These are phyloP conservation scores for Rhizoglyphus robini DNA, from an alignment of 1,140 invertebrate species.

Conservation along the genomic window DNA sequence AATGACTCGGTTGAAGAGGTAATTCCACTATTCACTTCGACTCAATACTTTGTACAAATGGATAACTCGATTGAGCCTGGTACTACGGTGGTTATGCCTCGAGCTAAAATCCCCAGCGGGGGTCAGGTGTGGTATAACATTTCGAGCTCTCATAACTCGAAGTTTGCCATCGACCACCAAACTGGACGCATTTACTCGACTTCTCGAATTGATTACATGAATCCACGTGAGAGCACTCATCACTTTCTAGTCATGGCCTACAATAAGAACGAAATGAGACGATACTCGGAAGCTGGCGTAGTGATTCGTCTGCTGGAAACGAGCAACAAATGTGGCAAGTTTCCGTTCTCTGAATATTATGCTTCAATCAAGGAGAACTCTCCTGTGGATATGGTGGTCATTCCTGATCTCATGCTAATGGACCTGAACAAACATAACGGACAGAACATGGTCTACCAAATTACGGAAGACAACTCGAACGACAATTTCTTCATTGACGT, in stretches of 20 bases:
- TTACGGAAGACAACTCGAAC: constrained; percentile 30
- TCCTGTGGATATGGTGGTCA: constrained; percentile 25
- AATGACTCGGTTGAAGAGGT: constrained; percentile 28
- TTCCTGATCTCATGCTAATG: constrained; percentile 26
- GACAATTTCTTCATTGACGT: constrained; percentile 30
- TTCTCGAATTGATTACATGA: constrained; percentile 23
- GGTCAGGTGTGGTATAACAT: constrained; percentile 29
- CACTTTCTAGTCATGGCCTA: constrained; percentile 28
- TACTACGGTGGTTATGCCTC: constrained; percentile 23
- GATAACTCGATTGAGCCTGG: constrained; percentile 28
- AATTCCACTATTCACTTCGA: constrained; percentile 27
- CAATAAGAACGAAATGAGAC: constrained; percentile 24
- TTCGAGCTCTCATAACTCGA: constrained; percentile 18
- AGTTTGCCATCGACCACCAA: constrained; percentile 28
- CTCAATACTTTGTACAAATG: constrained; percentile 26
- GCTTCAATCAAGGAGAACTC: constrained; percentile 28
- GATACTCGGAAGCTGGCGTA: constrained; percentile 27
- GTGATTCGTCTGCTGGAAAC: constrained; percentile 26
- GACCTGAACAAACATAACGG: constrained; percentile 25
- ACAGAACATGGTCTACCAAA: constrained; percentile 27
- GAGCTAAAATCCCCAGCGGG: constrained; percentile 28
- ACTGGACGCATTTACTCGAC: constrained; percentile 28
- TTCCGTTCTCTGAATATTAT: constrained; percentile 30
- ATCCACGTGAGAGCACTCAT: constrained; percentile 23
- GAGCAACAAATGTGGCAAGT: constrained; percentile 27